Conservation (phyloP, 2,113 vertebrate genomes). For the Cyphomyrus discorhynchus region DNA sequence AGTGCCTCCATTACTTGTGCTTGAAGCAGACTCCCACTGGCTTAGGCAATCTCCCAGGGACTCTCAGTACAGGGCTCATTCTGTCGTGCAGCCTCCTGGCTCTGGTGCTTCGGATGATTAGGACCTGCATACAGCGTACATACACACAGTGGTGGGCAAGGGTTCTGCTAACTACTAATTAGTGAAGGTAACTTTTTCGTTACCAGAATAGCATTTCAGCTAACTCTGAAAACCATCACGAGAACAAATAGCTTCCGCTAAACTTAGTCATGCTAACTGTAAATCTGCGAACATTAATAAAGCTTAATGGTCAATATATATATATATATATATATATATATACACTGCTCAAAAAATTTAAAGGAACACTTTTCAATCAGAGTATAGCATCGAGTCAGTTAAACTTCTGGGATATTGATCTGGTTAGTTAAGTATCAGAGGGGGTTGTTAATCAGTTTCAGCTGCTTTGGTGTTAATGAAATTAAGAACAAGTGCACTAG, state of each 20-base stretch:
- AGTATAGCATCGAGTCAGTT: too few relatives aligned
- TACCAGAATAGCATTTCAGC: not conserved
- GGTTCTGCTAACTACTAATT: not conserved
- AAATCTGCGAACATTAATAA: not conserved
- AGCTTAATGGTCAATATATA: too few relatives aligned
- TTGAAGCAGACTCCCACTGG: not conserved
- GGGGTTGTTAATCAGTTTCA: too few relatives aligned
- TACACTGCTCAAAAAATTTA: too few relatives aligned
- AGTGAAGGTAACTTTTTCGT: not conserved
- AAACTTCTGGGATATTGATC: too few relatives aligned
- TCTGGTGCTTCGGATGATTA: not conserved
- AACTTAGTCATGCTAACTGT: not conserved
- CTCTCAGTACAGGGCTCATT: not conserved
- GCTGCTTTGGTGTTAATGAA: too few relatives aligned
- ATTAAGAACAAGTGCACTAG: too few relatives aligned
- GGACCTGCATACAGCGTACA: not conserved
- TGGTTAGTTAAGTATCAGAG: too few relatives aligned
- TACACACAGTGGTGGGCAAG: not conserved
- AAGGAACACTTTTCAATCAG: too few relatives aligned
- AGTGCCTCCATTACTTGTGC: not conserved
- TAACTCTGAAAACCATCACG: not conserved
- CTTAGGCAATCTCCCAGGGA: not conserved
- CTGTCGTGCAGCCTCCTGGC: not conserved
- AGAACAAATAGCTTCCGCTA: not conserved
- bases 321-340: too few relatives aligned